phyloP scores from a whole-genome alignment of 2,888 invertebrate species.

The Lithophane semibrunnea region DNA sequence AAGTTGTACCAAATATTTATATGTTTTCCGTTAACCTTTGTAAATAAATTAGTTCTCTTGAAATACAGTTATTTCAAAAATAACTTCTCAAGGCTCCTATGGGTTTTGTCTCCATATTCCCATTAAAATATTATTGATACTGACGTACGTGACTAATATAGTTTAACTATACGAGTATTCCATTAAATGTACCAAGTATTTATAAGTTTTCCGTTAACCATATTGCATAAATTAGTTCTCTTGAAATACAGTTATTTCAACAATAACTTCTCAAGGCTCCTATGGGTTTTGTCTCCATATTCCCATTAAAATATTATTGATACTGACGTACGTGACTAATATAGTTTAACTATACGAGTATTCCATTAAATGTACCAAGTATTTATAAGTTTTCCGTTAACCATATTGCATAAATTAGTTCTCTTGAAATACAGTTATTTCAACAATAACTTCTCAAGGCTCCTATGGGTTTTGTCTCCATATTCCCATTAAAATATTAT shows the following conservation, averaged over 20 bases:
- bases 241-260: constrained; percentile 8
- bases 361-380: background rate
- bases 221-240: background rate
- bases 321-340: background rate
- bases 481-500: background rate
- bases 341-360: constrained; percentile 8
- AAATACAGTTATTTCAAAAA: constrained; percentile 2
- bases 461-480: background rate
- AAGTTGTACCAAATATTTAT: background rate
- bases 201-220: constrained; percentile 19
- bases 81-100: constrained; percentile 17
- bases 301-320: background rate
- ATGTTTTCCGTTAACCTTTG: constrained; percentile 7
- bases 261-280: constrained; percentile 19
- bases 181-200: background rate
- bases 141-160: background rate
- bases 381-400: constrained; percentile 14
- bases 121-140: background rate
- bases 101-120: background rate
- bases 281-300: background rate
- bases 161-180: constrained; percentile 17
- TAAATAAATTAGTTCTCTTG: no score
- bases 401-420: background rate
- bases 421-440: background rate
- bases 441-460: constrained; percentile 23